A percentile compares a stretch with the other conserved stretches of the same genome.
phyloP scores from a whole-genome alignment of 1,140 invertebrate species.

The Druon quercuslanigerum region DNA sequence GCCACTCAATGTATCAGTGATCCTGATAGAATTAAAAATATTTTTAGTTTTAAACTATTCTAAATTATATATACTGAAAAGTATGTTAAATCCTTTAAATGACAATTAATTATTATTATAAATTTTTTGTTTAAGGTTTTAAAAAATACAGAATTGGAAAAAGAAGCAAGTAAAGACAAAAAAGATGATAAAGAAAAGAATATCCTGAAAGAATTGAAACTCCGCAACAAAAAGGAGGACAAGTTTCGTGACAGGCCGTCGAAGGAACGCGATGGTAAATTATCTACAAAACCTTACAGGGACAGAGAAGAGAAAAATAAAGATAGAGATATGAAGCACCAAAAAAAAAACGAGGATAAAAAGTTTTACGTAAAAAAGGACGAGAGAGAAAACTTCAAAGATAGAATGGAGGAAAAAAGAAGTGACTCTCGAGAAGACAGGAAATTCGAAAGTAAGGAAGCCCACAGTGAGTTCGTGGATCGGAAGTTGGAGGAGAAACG shows the following conservation, averaged over 20 bases:
- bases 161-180: slow-evolving; percentile 67
- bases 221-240: slow-evolving; percentile 66
- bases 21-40: too few relatives aligned
- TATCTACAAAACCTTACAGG: slow-evolving; percentile 64
- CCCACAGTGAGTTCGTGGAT: slow-evolving; percentile 57
- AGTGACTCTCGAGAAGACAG: slow-evolving; percentile 58
- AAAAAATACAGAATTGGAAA: slow-evolving; percentile 70
- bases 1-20: too few relatives aligned
- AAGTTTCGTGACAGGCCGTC: slow-evolving; percentile 66
- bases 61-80: too few relatives aligned
- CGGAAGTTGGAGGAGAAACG: slow-evolving; percentile 66
- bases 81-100: too few relatives aligned
- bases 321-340: slow-evolving; percentile 70
- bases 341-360: slow-evolving; percentile 74
- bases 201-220: slow-evolving; percentile 67
- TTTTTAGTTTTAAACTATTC: too few relatives aligned
- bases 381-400: slow-evolving; percentile 56
- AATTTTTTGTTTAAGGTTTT: slow-evolving; percentile 61
- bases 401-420: slow-evolving; percentile 50
- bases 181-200: slow-evolving; percentile 72
- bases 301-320: slow-evolving; percentile 71
- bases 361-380: slow-evolving; percentile 64
- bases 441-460: slow-evolving; percentile 63
- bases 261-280: slow-evolving; percentile 63
- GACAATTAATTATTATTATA: too few relatives aligned